A percentile compares a stretch with the other conserved stretches of the same genome.
These are phyloP conservation scores for Arnoldichthys spilopterus DNA, from an alignment of 2,797 vertebrate genomes.

Conservation along the genomic window DNA sequence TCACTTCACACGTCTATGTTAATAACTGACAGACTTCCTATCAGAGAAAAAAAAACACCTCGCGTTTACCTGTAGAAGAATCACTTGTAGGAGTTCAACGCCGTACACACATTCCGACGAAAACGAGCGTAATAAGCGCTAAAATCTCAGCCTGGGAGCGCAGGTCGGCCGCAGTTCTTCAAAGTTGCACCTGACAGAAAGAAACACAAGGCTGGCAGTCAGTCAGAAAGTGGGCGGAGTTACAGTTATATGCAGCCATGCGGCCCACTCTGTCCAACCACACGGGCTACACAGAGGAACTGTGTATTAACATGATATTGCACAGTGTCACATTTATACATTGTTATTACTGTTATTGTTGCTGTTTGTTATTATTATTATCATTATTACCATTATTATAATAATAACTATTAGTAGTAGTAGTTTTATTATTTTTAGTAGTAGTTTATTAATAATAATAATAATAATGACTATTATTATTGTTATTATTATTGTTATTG, in stretches of 20 bases:
- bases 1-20: not conserved
- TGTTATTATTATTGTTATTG: no score
- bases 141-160: constrained; percentile 2
- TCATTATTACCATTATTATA: not conserved
- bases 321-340: no score
- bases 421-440: no score
- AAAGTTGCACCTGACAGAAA: constrained; percentile 35
- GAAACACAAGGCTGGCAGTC: not conserved
- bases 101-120: constrained; percentile 23
- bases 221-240: constrained; percentile 18
- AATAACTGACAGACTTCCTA: not conserved
- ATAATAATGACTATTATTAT: no score
- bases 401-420: no score
- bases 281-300: no score
- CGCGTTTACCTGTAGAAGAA: constrained; percentile 45
- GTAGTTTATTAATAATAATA: no score
- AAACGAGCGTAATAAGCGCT: not conserved
- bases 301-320: no score
- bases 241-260: not conserved
- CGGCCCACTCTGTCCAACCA: not conserved
- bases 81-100: constrained; percentile 3
- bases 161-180: not conserved
- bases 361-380: no score
- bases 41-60: not conserved
- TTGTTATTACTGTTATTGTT: no score